phyloP scores from a whole-genome alignment of 2,888 invertebrate genomes.

The Didymodactylos carnosus region DNA sequence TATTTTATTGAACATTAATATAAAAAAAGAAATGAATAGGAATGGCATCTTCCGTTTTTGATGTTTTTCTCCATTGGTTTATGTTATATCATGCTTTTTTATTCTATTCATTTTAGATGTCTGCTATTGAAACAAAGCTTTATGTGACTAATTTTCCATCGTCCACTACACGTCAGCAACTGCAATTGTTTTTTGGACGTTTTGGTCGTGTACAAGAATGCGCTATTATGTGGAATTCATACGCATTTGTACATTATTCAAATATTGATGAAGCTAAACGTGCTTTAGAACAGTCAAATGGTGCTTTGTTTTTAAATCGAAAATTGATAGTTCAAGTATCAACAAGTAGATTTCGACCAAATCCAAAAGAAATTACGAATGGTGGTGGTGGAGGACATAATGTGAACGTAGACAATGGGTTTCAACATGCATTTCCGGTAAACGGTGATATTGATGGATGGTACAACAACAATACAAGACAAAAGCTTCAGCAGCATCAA shows the following conservation, averaged over 20 bases:
- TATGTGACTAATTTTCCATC: constrained; percentile 13
- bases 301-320: constrained; percentile 3
- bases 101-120: not conserved
- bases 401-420: no score
- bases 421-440: no score
- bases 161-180: constrained; percentile 8
- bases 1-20: no score
- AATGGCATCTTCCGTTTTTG: no score
- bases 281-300: not conserved
- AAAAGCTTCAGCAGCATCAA: no score
- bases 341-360: not conserved
- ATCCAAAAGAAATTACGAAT: not conserved
- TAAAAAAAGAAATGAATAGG: no score
- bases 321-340: constrained; percentile 8
- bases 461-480: no score
- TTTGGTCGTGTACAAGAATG: constrained; percentile 14
- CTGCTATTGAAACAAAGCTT: constrained; percentile 4
- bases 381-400: no score
- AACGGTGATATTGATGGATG: no score
- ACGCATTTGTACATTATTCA: constrained; percentile 10
- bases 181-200: constrained; percentile 7
- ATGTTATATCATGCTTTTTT: no score
- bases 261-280: constrained; percentile 6
- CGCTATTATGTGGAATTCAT: constrained; percentile 15
- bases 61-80: no score